A percentile compares a stretch with the other conserved stretches of the same genome.
Evolutionary conservation across 37 sponge, comb jelly and placozoan genomes (phyloP).

Genomic region (Eunapius fragilis): DNA sequence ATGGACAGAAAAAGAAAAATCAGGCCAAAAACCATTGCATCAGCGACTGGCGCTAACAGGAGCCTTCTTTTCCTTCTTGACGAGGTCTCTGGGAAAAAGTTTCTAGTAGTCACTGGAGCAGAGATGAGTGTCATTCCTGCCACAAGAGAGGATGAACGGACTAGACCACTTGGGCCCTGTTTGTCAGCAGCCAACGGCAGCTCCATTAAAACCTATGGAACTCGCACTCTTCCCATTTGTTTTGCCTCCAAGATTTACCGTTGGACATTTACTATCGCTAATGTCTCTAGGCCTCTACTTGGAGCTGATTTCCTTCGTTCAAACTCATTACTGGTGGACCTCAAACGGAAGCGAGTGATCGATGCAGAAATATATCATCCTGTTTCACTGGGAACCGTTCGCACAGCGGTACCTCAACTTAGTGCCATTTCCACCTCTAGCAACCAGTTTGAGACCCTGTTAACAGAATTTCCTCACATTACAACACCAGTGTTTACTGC

Average conservation of each 20-base stretch:
- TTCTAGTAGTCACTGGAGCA: slow-evolving; percentile 31
- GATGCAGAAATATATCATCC: not conserved
- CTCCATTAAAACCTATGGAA: slow-evolving; percentile 17
- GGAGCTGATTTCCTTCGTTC: slow-evolving; percentile 21
- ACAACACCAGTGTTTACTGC: not conserved
- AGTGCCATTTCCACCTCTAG: slow-evolving; percentile 1
- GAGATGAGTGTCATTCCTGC: slow-evolving; percentile 29
- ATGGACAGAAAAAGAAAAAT: slow-evolving; percentile 6
- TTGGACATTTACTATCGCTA: not conserved
- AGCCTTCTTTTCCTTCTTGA: slow-evolving; percentile 9
- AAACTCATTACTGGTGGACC: slow-evolving; percentile 19
- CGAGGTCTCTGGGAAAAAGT: not conserved
- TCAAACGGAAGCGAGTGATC: slow-evolving; percentile 6
- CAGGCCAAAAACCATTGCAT: not conserved
- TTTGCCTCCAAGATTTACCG: not conserved
- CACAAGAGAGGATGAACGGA: slow-evolving; percentile 7
- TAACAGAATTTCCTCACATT: slow-evolving; percentile 18
- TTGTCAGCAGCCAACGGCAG: slow-evolving; percentile 16
- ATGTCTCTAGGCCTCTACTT: slow-evolving; percentile 14
- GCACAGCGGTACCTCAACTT: not conserved
- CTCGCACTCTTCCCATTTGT: not conserved
- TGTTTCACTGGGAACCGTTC: not conserved
- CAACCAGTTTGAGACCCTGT: not conserved
- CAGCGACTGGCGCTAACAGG: not conserved
- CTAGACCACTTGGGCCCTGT: not conserved